Percentiles rank a stretch among this genome's conserved stretches.
Evolutionary conservation across 2,797 vertebrate genomes (phyloP).

Genomic region (Alexandromys oeconomus): DNA sequence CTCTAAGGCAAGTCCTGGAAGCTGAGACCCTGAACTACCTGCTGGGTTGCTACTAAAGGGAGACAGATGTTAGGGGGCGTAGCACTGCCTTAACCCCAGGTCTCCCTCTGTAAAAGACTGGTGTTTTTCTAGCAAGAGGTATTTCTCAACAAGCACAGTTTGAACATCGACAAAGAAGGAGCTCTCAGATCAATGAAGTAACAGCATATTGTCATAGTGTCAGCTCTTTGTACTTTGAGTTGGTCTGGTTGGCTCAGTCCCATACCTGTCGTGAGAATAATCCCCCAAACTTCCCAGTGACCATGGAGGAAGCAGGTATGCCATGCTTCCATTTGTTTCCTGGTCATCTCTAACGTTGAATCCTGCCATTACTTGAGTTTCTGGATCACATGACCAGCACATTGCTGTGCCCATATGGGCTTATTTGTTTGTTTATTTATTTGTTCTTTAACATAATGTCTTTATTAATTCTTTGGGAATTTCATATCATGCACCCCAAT

Average conservation of each 20-base stretch:
- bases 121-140: slow-evolving; percentile 9
- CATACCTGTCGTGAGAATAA: neutral
- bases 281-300: neutral
- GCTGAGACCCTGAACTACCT: neutral
- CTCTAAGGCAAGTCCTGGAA: neutral
- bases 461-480: neutral
- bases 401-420: neutral
- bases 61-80: neutral
- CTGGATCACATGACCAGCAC: neutral
- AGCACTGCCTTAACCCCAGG: neutral
- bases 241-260: neutral
- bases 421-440: neutral
- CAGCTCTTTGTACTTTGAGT: neutral
- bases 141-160: neutral
- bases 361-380: neutral
- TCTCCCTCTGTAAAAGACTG: neutral
- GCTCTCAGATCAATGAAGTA: neutral
- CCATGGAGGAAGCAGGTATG: neutral
- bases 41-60: neutral
- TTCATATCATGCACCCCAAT: neutral
- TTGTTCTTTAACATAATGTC: neutral
- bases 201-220: neutral
- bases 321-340: neutral
- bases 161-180: neutral
- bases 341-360: neutral